phyloP scores from a whole-genome alignment of 2,113 vertebrate species.

The Pelvicachromis taeniatus region DNA sequence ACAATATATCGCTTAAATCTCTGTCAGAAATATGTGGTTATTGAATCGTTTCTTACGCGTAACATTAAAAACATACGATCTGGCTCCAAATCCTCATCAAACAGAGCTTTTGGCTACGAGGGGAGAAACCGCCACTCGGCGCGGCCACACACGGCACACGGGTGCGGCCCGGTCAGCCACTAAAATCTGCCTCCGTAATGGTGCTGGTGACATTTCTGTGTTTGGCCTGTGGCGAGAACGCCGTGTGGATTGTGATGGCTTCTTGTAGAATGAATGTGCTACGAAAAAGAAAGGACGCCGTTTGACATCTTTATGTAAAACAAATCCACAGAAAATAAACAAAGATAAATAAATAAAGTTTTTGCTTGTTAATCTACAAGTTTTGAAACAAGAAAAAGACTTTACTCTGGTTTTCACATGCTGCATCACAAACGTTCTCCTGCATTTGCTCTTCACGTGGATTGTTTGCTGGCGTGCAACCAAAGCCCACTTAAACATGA shows the following conservation, averaged over 20 bases:
- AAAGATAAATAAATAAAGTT: background rate
- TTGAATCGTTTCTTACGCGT: background rate
- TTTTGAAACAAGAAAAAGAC: background rate
- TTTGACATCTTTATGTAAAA: background rate
- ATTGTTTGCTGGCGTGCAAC: background rate
- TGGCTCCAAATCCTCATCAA: background rate
- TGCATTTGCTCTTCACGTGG: background rate
- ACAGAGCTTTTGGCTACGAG: background rate
- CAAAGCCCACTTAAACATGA: background rate
- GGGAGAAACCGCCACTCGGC: background rate
- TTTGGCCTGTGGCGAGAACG: background rate
- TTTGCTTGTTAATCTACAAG: background rate
- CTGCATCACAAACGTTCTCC: background rate
- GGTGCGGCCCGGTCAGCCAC: background rate
- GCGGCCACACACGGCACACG: background rate
- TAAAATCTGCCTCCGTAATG: background rate
- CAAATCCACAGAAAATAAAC: background rate
- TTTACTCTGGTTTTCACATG: background rate
- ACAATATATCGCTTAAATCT: background rate
- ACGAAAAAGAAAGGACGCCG: background rate
- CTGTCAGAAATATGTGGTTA: rapidly evolving
- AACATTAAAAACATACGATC: background rate
- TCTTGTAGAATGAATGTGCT: background rate
- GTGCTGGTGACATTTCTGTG: background rate
- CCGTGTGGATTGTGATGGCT: background rate